Percentiles rank a stretch among this genome's conserved stretches.
phyloP scores from a whole-genome alignment of 2,113 vertebrate species.

The Martes martes region DNA sequence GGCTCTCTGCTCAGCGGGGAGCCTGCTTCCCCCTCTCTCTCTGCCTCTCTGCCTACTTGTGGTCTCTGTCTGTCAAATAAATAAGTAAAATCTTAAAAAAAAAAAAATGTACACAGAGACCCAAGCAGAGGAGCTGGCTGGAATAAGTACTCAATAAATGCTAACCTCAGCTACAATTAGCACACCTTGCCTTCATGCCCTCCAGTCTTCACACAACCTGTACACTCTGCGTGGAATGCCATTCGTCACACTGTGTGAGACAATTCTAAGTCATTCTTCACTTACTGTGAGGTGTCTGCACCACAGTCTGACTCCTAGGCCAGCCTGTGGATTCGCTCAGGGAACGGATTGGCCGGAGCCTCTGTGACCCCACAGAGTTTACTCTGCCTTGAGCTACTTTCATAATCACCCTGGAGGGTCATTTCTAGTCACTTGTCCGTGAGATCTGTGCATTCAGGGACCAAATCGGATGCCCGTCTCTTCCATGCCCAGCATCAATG shows the following conservation, averaged over 20 bases:
- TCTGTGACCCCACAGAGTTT: neutral
- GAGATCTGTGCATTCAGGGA: neutral
- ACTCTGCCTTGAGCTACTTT: neutral
- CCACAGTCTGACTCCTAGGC: neutral
- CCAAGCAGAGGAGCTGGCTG: neutral
- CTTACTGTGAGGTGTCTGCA: neutral
- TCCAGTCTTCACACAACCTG: neutral
- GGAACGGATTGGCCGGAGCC: neutral
- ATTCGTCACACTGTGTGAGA: neutral
- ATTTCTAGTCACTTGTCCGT: neutral
- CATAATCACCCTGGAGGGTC: neutral
- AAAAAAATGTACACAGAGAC: neutral
- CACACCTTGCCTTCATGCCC: neutral
- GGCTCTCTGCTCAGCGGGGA: too few relatives aligned
- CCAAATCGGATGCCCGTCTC: neutral
- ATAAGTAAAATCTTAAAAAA: too few relatives aligned
- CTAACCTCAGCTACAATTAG: neutral
- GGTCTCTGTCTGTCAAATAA: too few relatives aligned
- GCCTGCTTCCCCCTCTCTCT: too few relatives aligned
- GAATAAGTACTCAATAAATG: neutral
- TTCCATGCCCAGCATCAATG: neutral
- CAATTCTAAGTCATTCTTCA: neutral
- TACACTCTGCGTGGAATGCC: neutral
- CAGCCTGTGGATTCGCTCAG: neutral
- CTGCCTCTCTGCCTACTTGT: too few relatives aligned